Conservation (phyloP, 2,888 invertebrate species). For the Laothoe populi region DNA sequence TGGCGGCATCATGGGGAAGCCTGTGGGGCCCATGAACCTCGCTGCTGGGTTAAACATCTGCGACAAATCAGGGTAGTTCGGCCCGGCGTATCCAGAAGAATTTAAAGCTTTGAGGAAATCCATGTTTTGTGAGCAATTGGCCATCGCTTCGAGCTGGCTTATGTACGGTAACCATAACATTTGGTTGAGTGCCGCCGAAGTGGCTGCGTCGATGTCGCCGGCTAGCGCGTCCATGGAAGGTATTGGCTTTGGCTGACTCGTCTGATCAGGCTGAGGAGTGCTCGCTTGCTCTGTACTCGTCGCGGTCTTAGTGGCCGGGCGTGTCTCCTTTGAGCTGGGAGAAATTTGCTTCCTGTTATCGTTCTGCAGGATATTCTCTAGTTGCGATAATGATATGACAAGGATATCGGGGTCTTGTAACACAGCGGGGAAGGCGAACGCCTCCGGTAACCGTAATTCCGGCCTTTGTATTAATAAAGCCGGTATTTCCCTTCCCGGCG, state of each 20-base stretch:
- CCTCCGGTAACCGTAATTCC: constrained; percentile 90
- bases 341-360: constrained; percentile 60
- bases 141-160: constrained; percentile 86
- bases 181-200: constrained; percentile 88
- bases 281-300: constrained; percentile 51
- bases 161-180: constrained; percentile 91
- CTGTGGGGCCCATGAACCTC: constrained; percentile 72
- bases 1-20: constrained; percentile 71
- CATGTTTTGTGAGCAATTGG: constrained; percentile 82
- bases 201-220: constrained; percentile 88
- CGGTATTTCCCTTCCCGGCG: constrained; percentile 91
- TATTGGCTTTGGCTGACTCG: constrained; percentile 61
- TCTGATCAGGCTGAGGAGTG: constrained; percentile 56
- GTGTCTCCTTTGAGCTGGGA: constrained; percentile 48
- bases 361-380: constrained; percentile 87
- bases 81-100: constrained; percentile 75
- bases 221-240: constrained; percentile 79
- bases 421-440: constrained; percentile 88
- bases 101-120: constrained; percentile 86
- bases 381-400: constrained; percentile 90
- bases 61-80: constrained; percentile 78
- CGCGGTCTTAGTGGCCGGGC: constrained; percentile 49
- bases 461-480: constrained; percentile 89
- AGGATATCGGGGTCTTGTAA: constrained; percentile 91
- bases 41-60: constrained; percentile 77